Evolutionary conservation across 2,797 vertebrate species (phyloP).

Genomic region (Rhinogobio ventralis): DNA sequence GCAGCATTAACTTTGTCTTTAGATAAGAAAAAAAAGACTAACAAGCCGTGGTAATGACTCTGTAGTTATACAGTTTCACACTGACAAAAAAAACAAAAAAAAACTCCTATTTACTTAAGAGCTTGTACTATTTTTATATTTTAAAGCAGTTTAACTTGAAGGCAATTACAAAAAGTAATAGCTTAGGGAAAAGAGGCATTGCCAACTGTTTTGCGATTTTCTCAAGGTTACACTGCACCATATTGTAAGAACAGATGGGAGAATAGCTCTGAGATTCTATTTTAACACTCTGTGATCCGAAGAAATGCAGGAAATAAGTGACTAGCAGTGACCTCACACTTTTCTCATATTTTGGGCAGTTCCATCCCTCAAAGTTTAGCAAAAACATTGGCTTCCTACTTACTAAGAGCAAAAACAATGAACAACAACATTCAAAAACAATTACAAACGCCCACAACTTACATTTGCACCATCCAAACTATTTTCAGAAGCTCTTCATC

Average conservation of each 20-base stretch:
- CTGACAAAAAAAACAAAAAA: neutral
- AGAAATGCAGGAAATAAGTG: constrained; percentile 27
- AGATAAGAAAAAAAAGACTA: neutral
- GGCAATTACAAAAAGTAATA: constrained; percentile 45
- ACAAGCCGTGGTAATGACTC: constrained; percentile 14
- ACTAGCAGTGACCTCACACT: constrained; percentile 4
- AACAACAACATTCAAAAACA: constrained; percentile 38
- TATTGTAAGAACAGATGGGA: constrained; percentile 47
- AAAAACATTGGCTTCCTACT: constrained; percentile 29
- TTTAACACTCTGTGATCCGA: constrained; percentile 37
- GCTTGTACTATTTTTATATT: constrained; percentile 31
- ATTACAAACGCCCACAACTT: constrained; percentile 41
- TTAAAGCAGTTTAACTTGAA: constrained; percentile 23
- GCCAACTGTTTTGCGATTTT: constrained; percentile 33
- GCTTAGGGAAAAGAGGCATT: constrained; percentile 31
- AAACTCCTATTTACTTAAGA: neutral
- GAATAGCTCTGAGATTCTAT: constrained; percentile 29
- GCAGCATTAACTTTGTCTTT: constrained; percentile 17
- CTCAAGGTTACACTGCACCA: constrained; percentile 38
- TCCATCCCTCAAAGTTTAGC: neutral
- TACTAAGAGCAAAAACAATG: constrained; percentile 43
- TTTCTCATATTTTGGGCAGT: constrained; percentile 17
- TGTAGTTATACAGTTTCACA: constrained; percentile 27
- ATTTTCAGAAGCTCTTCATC: constrained; percentile 49
- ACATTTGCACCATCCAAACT: constrained; percentile 42